phyloP scores from a whole-genome alignment of 2,113 vertebrate genomes.

The Balaeniceps rex region DNA sequence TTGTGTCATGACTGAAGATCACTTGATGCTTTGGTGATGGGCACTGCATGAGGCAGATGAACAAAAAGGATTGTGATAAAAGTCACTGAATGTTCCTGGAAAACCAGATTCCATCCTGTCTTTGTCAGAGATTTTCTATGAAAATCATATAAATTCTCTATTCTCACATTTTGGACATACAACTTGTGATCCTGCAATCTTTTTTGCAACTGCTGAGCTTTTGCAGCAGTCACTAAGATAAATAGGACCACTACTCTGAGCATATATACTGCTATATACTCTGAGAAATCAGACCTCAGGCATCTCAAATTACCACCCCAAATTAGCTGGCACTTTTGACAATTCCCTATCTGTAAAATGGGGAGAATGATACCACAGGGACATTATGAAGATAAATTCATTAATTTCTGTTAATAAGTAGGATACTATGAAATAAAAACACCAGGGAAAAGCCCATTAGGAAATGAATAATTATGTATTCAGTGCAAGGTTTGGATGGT shows the following conservation, averaged over 20 bases:
- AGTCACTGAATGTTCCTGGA: not conserved
- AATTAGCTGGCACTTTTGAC: conserved; percentile 24
- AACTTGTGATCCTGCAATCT: not conserved
- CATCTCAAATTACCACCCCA: conserved; percentile 14
- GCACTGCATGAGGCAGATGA: not conserved
- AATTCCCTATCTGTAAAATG: conserved; percentile 29
- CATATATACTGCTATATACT: not conserved
- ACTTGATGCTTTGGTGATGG: not conserved
- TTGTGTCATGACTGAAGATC: not conserved
- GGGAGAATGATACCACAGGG: not conserved
- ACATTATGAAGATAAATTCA: conserved; percentile 51
- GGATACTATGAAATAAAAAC: not conserved
- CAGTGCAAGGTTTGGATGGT: not conserved
- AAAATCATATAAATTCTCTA: not conserved
- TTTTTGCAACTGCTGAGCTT: not conserved
- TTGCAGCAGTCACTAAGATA: not conserved
- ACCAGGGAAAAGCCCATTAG: conserved; percentile 35
- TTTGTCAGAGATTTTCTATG: not conserved
- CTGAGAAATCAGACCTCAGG: conserved; percentile 9
- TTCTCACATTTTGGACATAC: not conserved
- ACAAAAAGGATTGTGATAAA: not conserved
- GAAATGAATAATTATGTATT: conserved; percentile 49
- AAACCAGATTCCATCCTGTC: not conserved
- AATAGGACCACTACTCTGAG: not conserved
- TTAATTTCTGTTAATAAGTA: conserved; percentile 53